These are phyloP conservation scores for Heliothis virescens DNA, from an alignment of 1,140 invertebrate genomes.

Conservation along the genomic window DNA sequence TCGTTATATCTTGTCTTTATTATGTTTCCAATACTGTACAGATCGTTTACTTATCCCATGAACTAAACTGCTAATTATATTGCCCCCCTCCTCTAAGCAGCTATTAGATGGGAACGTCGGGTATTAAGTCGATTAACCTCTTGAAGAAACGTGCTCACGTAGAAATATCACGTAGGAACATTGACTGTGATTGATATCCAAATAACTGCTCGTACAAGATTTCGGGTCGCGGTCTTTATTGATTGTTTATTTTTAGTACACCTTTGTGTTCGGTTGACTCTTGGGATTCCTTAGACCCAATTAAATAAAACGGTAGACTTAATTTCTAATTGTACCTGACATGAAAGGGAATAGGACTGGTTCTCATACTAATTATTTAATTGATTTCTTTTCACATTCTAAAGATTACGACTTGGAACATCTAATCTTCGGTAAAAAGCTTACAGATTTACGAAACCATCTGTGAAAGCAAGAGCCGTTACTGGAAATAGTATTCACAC, in stretches of 20 bases:
- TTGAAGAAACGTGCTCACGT: conserved; percentile 34
- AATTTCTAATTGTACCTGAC: too few species aligned
- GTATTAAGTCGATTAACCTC: conserved; percentile 26
- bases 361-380: too few species aligned
- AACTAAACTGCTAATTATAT: conserved; percentile 41
- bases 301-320: not conserved
- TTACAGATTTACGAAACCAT: too few species aligned
- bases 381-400: too few species aligned
- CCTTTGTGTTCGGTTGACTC: conserved; percentile 20
- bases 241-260: conserved; percentile 36
- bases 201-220: conserved; percentile 31
- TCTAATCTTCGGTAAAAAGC: too few species aligned
- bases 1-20: conserved; percentile 7
- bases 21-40: conserved; percentile 9
- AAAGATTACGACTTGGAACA: too few species aligned
- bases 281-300: not conserved
- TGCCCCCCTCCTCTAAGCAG: conserved; percentile 22
- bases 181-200: conserved; percentile 34
- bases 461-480: not conserved
- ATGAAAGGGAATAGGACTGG: too few species aligned
- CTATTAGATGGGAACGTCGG: conserved; percentile 10
- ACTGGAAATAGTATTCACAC: not conserved
- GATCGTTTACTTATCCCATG: conserved; percentile 32
- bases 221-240: conserved; percentile 25
- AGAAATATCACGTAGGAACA: conserved; percentile 25